Evolutionary conservation across 1,140 invertebrate species (phyloP).

Genomic region (Pomacea maculata): DNA sequence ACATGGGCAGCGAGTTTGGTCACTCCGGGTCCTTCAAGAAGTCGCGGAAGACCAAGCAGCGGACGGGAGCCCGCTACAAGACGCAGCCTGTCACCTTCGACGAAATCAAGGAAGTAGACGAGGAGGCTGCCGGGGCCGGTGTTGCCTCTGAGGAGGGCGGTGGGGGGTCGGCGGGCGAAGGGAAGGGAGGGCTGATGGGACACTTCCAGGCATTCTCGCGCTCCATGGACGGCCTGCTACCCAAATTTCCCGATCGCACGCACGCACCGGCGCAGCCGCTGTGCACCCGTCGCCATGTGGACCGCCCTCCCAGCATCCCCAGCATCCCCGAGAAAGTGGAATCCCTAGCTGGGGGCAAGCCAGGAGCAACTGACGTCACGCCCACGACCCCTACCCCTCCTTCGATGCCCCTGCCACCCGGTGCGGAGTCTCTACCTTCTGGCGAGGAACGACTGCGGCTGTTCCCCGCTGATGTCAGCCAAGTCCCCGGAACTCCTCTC

Average conservation of each 20-base stretch:
- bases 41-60: constrained; percentile 38
- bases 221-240: constrained; percentile 70
- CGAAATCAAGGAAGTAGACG: constrained; percentile 75
- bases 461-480: background rate
- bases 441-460: constrained; percentile 9
- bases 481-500: background rate
- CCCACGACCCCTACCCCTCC: constrained; percentile 2
- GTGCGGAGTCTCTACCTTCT: background rate
- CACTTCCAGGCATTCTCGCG: constrained; percentile 62
- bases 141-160: background rate
- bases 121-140: constrained; percentile 36
- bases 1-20: constrained; percentile 53
- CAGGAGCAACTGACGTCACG: background rate
- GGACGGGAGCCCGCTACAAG: constrained; percentile 69
- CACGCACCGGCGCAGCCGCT: constrained; percentile 11
- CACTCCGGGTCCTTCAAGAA: constrained; percentile 34
- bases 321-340: constrained; percentile 33
- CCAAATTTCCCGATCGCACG: constrained; percentile 32
- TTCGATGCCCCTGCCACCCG: background rate
- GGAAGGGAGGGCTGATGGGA: constrained; percentile 37
- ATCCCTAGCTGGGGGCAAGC: background rate
- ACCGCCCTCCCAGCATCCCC: constrained; percentile 27
- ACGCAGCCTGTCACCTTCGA: constrained; percentile 80
- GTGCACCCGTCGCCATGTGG: constrained; percentile 19
- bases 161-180: background rate